These are phyloP conservation scores for Phrynocephalus vlangalii DNA, from an alignment of 2,797 vertebrate genomes.

Conservation along the genomic window DNA sequence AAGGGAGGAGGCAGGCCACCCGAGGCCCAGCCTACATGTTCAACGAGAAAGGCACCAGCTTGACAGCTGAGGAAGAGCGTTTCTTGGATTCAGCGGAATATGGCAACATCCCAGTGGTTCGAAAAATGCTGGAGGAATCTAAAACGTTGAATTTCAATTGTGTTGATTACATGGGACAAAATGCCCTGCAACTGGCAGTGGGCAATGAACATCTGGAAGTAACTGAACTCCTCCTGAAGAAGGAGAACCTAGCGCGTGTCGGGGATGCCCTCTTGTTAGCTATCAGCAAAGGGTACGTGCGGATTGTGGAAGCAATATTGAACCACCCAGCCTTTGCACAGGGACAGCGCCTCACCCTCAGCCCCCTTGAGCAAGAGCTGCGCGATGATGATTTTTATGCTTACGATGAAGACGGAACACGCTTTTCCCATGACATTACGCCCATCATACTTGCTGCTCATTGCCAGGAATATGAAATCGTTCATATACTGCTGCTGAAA, in stretches of 20 bases:
- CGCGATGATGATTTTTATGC: constrained; percentile 95
- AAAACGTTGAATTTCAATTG: constrained; percentile 96
- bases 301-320: constrained; percentile 95
- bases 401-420: constrained; percentile 94
- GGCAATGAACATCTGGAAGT: constrained; percentile 96
- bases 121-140: constrained; percentile 97
- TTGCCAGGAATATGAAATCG: constrained; percentile 97
- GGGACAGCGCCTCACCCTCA: constrained; percentile 88
- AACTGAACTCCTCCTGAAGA: constrained; percentile 94
- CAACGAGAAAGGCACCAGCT: constrained; percentile 92
- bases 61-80: constrained; percentile 92
- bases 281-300: constrained; percentile 95
- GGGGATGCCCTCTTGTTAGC: constrained; percentile 92
- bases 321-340: constrained; percentile 90
- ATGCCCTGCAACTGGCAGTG: constrained; percentile 92
- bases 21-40: constrained; percentile 98
- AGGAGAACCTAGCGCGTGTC: constrained; percentile 91
- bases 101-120: constrained; percentile 96
- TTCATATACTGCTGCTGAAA: constrained; percentile 93
- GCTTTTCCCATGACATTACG: constrained; percentile 95
- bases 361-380: constrained; percentile 93
- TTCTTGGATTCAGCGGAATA: constrained; percentile 95
- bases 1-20: constrained; percentile 94
- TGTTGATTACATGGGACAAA: constrained; percentile 98
- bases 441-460: constrained; percentile 94